phyloP scores from a whole-genome alignment of 2,888 invertebrate species.

The Drosophila buzzatii region DNA sequence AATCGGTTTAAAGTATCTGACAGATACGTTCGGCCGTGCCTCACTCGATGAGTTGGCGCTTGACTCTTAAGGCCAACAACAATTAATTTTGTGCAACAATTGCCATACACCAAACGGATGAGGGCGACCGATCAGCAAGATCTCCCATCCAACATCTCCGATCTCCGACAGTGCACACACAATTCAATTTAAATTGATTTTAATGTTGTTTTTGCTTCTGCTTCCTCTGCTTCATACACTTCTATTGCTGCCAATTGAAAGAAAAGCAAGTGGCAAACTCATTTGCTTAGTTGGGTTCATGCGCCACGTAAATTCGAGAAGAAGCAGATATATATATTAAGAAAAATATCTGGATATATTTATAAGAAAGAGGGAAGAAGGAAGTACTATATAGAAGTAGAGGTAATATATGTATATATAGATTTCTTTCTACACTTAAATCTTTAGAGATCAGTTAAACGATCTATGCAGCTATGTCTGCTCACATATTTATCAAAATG shows the following conservation, averaged over 20 bases:
- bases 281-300: slow-evolving; percentile 18
- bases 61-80: slow-evolving; percentile 60
- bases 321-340: neutral
- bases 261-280: slow-evolving; percentile 43
- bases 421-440: too few species aligned
- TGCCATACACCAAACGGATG: slow-evolving; percentile 47
- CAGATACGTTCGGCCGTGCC: slow-evolving; percentile 37
- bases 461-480: too few species aligned
- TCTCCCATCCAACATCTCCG: neutral
- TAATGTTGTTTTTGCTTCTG: slow-evolving; percentile 2
- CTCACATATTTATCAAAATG: too few species aligned
- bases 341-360: neutral
- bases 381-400: too few species aligned
- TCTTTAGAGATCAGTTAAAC: too few species aligned
- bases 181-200: slow-evolving; percentile 42
- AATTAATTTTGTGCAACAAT: slow-evolving; percentile 69
- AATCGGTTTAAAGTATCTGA: slow-evolving; percentile 65
- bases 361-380: neutral
- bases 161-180: slow-evolving; percentile 47
- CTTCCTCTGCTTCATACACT: neutral
- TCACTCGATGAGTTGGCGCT: slow-evolving; percentile 28
- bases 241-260: slow-evolving; percentile 22
- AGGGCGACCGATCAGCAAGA: slow-evolving; percentile 48
- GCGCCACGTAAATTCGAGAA: slow-evolving; percentile 2
- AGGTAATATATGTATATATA: too few species aligned